phyloP scores from a whole-genome alignment of 2,797 vertebrate species.

The Forpus xanthops region DNA sequence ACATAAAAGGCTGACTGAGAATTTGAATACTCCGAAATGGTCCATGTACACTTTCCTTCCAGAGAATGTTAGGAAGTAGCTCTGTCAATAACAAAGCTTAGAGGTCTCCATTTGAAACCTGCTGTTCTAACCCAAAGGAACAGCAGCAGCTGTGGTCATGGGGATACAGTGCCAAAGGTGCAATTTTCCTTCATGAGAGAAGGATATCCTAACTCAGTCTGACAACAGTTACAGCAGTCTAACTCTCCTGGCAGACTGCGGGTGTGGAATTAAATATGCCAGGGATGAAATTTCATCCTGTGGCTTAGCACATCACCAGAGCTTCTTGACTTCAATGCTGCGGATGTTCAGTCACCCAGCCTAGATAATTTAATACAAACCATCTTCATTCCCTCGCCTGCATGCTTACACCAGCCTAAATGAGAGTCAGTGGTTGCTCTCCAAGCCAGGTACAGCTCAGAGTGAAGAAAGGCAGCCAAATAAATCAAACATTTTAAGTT shows the following conservation, averaged over 20 bases:
- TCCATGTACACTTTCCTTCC: rapidly evolving
- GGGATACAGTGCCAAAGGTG: background rate
- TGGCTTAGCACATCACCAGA: background rate
- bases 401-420: background rate
- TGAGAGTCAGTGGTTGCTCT: background rate
- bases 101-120: background rate
- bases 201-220: background rate
- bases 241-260: background rate
- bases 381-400: background rate
- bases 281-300: slow-evolving; percentile 50
- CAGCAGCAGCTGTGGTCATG: background rate
- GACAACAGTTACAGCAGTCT: background rate
- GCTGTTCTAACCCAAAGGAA: background rate
- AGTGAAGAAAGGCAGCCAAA: background rate
- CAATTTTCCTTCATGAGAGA: background rate
- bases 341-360: background rate
- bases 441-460: background rate
- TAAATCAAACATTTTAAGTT: background rate
- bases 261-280: background rate
- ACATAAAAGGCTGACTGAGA: background rate
- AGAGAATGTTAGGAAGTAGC: background rate
- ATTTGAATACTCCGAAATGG: background rate
- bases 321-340: background rate
- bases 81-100: background rate
- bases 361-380: background rate